Evolutionary conservation across 2,797 vertebrate species (phyloP).

Genomic region (Sebastes nivosus): DNA sequence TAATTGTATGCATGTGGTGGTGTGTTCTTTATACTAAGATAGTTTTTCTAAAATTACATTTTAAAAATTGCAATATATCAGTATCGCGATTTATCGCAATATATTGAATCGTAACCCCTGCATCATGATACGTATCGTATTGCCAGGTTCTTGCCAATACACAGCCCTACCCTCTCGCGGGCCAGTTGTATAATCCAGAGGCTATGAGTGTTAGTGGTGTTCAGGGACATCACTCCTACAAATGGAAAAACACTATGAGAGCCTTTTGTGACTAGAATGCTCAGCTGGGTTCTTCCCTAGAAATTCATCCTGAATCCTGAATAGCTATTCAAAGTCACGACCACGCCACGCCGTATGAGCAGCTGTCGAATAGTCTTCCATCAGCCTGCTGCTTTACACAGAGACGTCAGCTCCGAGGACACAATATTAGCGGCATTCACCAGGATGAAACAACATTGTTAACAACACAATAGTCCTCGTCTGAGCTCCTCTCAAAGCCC

Average conservation of each 20-base stretch:
- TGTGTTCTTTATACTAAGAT: too few species aligned
- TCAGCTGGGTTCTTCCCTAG: not conserved
- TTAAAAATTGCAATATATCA: too few species aligned
- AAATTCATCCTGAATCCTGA: conserved; percentile 16
- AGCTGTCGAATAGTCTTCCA: conserved; percentile 57
- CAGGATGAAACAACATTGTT: conserved; percentile 70
- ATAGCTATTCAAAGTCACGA: conserved; percentile 52
- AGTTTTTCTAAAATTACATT: too few species aligned
- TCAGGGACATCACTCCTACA: not conserved
- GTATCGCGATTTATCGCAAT: too few species aligned
- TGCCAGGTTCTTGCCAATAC: too few species aligned
- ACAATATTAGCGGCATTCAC: conserved; percentile 58
- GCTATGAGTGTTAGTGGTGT: not conserved
- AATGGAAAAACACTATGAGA: conserved; percentile 26
- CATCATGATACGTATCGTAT: too few species aligned
- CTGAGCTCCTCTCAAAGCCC: conserved; percentile 66
- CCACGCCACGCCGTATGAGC: conserved; percentile 41
- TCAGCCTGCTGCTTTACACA: conserved; percentile 58
- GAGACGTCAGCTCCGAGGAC: conserved; percentile 53
- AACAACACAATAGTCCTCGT: conserved; percentile 64
- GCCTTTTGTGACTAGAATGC: not conserved
- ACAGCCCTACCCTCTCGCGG: not conserved
- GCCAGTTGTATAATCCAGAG: conserved; percentile 26
- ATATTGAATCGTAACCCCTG: too few species aligned
- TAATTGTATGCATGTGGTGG: accelerated